Conservation (phyloP, 2,797 vertebrate genomes). For the Bradypus variegatus region DNA sequence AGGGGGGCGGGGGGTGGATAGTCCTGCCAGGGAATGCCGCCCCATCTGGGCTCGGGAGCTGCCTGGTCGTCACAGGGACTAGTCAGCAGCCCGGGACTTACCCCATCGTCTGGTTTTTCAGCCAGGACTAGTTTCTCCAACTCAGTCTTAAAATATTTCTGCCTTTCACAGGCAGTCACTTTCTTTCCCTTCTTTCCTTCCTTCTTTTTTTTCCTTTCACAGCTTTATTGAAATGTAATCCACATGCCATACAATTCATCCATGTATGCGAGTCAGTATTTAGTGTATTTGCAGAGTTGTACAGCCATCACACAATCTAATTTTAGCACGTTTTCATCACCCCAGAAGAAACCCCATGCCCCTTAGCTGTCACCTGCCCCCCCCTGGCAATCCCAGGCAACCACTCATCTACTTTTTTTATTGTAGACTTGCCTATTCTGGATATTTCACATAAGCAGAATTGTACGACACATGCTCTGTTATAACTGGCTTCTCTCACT, state of each 20-base stretch:
- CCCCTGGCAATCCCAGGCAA: not conserved
- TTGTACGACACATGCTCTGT: not conserved
- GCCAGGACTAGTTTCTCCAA: constrained; percentile 30
- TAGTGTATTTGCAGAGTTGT: not conserved
- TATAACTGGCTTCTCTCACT: not conserved
- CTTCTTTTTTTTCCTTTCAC: not conserved
- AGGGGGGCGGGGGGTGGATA: not conserved
- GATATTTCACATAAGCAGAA: not conserved
- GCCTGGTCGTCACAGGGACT: not conserved
- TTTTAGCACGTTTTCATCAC: constrained; percentile 24
- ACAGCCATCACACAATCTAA: not conserved
- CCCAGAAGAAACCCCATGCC: not conserved
- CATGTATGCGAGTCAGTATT: not conserved
- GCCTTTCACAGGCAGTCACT: not conserved
- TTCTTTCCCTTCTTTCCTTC: not conserved
- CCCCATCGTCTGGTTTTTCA: constrained; percentile 44
- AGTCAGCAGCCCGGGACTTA: not conserved
- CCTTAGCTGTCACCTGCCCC: not conserved
- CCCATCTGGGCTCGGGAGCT: not conserved
- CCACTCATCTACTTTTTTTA: not conserved
- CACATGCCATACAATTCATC: not conserved
- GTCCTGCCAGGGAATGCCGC: not conserved
- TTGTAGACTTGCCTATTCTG: not conserved
- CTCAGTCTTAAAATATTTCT: not conserved
- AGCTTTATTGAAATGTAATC: not conserved